Base-by-base conservation (phyloP, 2,888 invertebrate genomes). In the Stegana nigrithorax region DNA sequence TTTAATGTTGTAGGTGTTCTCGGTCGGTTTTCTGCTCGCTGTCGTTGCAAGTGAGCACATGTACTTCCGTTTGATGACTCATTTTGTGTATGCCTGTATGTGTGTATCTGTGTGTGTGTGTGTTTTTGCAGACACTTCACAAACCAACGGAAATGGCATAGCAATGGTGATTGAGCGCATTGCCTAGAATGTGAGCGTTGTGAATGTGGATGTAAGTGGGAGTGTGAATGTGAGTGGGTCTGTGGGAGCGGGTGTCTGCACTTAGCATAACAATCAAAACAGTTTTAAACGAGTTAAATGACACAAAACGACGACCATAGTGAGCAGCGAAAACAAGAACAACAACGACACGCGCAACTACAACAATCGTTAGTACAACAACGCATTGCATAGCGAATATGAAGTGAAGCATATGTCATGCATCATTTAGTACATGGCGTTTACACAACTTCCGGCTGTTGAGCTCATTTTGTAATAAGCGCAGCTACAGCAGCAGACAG, bases 401-500 rank as follows among this genome's bases (percentile, higher is more conserved):
- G 7, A 21, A 19, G 21, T 21, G 21, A 45, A 12, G 26, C 50
- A 50, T 26, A 50, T 55, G 53, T 55, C 53, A 55, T 55, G 21
- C 36, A 32, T 55, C 53, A 55, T 55, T 55, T 32, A 55, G 21
- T 32, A 21, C 32, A 55, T 55, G 53, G 14, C 53, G 36, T 55
- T 55, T 36, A 55, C 53, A 55, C 21, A 55, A 55, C 53, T 55
- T 55, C 53, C 53, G 53, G 21, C 21, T 55, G 53, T 55, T 55
- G 36, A 55, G 53, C 53, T 7, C 53, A 36, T n/a, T n/a, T n/a
- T n/a, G n/a, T n/a, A n/a, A n/a, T n/a, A n/a, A n/a, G n/a, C n/a
- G n/a, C n/a, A n/a, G n/a, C n/a, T n/a, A n/a, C n/a, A n/a, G n/a
- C n/a, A n/a, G n/a, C n/a, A n/a, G n/a, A n/a, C n/a, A n/a, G n/a